Evolutionary conservation across 2,797 vertebrate genomes (phyloP).

Genomic region (Oceanodroma leucorhoa): DNA sequence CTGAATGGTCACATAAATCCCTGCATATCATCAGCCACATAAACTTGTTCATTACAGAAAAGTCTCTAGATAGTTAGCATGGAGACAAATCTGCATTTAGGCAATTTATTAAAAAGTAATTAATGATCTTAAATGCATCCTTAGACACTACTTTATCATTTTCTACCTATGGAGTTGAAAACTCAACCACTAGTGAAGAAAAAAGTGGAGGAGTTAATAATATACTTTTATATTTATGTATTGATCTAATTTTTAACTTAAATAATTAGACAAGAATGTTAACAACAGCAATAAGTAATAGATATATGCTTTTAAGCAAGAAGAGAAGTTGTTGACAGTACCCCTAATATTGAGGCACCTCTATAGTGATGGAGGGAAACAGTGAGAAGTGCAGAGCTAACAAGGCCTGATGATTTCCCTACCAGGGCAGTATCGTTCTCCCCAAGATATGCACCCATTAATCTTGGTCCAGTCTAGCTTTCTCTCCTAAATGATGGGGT

Average conservation of each 20-base stretch:
- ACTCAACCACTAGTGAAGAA: conserved; percentile 32
- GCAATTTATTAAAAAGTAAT: conserved; percentile 44
- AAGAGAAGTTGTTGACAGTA: not conserved
- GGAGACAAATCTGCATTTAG: conserved; percentile 43
- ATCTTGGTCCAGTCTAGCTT: not conserved
- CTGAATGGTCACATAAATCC: not conserved
- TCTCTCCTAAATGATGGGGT: not conserved
- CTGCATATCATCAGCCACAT: conserved; percentile 6
- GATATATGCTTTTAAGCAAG: not conserved
- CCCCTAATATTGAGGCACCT: not conserved
- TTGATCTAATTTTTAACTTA: conserved; percentile 34
- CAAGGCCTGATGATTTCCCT: not conserved
- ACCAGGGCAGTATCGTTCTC: not conserved
- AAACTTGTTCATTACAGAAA: conserved; percentile 39
- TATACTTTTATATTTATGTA: conserved; percentile 3
- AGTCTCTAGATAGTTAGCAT: not conserved
- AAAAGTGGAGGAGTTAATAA: conserved; percentile 33
- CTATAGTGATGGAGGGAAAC: not conserved
- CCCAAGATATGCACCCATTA: not conserved
- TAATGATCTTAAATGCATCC: conserved; percentile 49
- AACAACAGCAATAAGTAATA: not conserved
- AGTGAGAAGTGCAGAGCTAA: not conserved
- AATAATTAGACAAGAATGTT: not conserved
- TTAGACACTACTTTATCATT: conserved; percentile 24
- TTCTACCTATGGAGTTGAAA: conserved; percentile 28